Evolutionary conservation across 2,888 invertebrate species (phyloP).

Genomic region (Ichneumoninae sp.): DNA sequence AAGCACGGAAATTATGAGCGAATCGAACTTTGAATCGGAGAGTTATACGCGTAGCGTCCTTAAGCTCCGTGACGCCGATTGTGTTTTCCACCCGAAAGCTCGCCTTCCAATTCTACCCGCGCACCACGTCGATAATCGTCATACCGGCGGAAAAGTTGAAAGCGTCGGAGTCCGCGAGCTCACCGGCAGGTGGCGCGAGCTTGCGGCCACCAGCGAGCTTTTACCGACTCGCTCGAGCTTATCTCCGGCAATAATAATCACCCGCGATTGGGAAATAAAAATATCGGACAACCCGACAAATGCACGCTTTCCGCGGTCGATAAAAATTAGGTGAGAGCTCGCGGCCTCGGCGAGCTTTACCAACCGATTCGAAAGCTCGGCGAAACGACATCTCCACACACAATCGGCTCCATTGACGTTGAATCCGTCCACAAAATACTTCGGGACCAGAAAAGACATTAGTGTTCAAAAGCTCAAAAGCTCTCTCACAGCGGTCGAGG

Average conservation of each 20-base stretch:
- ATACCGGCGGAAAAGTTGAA: slow-evolving; percentile 2
- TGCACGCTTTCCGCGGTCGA: neutral
- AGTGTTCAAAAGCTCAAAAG: neutral
- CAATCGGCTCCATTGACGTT: neutral
- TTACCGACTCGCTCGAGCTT: slow-evolving; percentile 4
- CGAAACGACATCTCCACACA: neutral
- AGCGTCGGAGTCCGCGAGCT: slow-evolving; percentile 12
- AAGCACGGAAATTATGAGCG: no score
- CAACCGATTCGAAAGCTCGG: neutral
- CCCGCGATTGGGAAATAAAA: neutral
- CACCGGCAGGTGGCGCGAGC: slow-evolving; percentile 74
- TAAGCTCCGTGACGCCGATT: neutral
- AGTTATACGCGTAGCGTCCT: no score
- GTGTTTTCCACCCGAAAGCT: neutral
- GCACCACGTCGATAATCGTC: slow-evolving; percentile 43
- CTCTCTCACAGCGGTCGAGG: neutral
- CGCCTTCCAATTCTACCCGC: neutral
- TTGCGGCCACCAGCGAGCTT: slow-evolving; percentile 54
- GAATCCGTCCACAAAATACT: neutral
- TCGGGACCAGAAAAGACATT: neutral
- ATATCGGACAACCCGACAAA: neutral
- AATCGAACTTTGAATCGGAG: no score
- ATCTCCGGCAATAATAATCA: neutral
- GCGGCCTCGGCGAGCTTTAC: neutral
- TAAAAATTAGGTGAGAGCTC: neutral